Evolutionary conservation across 2,888 invertebrate species (phyloP).

Genomic region (Ennomos fuscantarius): DNA sequence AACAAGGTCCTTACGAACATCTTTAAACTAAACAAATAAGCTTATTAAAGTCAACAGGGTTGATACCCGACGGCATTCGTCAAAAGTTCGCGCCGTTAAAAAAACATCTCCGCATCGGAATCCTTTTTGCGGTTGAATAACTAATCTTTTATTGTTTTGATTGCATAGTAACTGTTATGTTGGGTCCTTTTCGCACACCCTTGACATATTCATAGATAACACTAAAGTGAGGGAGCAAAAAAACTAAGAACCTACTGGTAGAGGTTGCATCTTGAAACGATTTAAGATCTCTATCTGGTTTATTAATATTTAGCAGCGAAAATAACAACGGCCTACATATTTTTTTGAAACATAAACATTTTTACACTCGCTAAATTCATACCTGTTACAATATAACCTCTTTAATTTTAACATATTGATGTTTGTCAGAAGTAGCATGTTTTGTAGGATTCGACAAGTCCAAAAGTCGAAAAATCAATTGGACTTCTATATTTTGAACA

Average conservation of each 20-base stretch:
- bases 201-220: slow-evolving; percentile 69
- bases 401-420: no score
- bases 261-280: slow-evolving; percentile 1
- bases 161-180: slow-evolving; percentile 17
- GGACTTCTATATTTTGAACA: no score
- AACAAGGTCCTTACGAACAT: slow-evolving; percentile 53
- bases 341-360: no score
- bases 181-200: slow-evolving; percentile 71
- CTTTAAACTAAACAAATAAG: slow-evolving; percentile 58
- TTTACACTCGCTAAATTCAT: no score
- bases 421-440: no score
- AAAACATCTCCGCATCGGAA: slow-evolving; percentile 56
- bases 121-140: slow-evolving; percentile 37
- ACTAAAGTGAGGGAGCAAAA: slow-evolving; percentile 12
- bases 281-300: no score
- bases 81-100: slow-evolving; percentile 63
- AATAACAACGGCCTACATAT: no score
- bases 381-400: no score
- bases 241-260: neutral
- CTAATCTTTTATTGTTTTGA: slow-evolving; percentile 41
- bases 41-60: slow-evolving; percentile 46
- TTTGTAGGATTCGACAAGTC: no score
- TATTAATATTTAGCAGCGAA: no score
- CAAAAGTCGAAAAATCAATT: no score
- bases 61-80: slow-evolving; percentile 64